Conservation (phyloP, 1,140 invertebrate genomes). For the Trichomalopsis sarcophagae region DNA sequence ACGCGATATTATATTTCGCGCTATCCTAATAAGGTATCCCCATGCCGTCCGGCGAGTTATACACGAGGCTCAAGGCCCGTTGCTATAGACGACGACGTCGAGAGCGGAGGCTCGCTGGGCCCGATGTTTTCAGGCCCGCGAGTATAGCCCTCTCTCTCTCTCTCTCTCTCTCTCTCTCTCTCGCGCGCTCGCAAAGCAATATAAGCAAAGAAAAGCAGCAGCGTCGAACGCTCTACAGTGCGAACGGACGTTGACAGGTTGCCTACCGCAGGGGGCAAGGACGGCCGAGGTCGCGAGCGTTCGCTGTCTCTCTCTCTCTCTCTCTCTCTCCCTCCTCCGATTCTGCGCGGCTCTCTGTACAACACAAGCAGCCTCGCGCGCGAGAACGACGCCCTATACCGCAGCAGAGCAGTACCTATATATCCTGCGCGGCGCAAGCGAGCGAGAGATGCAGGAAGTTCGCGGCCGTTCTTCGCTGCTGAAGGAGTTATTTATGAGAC, state of each 20-base stretch:
- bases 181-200: background rate
- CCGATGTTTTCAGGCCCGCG: conserved; percentile 35
- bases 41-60: conserved; percentile 17
- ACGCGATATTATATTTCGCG: conserved; percentile 46
- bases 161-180: background rate
- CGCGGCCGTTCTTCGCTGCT: background rate
- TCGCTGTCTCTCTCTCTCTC: background rate
- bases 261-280: conserved; percentile 72
- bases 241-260: conserved; percentile 56
- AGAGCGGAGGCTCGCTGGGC: background rate
- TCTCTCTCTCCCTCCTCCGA: background rate
- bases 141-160: background rate
- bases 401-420: background rate
- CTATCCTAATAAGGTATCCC: conserved; percentile 50
- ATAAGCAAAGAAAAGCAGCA: background rate
- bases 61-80: background rate
- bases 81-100: background rate
- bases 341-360: background rate
- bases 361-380: background rate
- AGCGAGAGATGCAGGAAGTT: conserved; percentile 43
- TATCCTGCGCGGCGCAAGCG: conserved; percentile 39
- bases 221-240: background rate
- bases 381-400: background rate
- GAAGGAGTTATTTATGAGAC: conserved; percentile 43
- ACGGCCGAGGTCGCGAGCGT: conserved; percentile 70